Percentiles rank a stretch among this genome's conserved stretches.
Conservation (phyloP, 2,797 vertebrate species). For the Gephyroberyx darwinii region DNA sequence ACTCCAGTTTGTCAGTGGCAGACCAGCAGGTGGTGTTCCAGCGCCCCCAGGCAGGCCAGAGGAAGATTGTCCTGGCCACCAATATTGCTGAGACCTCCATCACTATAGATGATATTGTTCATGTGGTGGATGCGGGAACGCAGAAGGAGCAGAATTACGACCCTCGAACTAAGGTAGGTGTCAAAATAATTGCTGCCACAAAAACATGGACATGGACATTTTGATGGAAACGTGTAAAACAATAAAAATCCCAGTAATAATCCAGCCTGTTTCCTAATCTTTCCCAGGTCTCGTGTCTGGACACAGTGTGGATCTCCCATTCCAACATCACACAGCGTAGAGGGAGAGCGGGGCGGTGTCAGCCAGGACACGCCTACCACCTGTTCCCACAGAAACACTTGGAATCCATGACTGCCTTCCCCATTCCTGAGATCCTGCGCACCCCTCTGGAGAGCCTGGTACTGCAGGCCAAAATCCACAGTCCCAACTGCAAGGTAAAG, state of each 20-base stretch:
- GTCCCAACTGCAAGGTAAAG: conserved; percentile 89
- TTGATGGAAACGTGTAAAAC: not conserved
- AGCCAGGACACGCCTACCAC: conserved; percentile 93
- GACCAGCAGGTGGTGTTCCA: conserved; percentile 96
- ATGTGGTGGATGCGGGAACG: conserved; percentile 92
- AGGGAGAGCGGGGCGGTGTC: conserved; percentile 94
- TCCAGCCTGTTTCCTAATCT: not conserved
- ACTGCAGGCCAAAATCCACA: conserved; percentile 95
- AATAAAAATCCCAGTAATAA: not conserved
- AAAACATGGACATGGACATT: not conserved
- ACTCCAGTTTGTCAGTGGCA: conserved; percentile 94
- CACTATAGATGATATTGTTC: conserved; percentile 95
- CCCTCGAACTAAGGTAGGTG: conserved; percentile 88
- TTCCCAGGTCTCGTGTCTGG: conserved; percentile 91
- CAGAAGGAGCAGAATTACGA: conserved; percentile 97
- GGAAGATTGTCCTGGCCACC: conserved; percentile 94
- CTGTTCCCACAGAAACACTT: conserved; percentile 88
- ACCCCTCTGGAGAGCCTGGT: conserved; percentile 95
- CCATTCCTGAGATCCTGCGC: conserved; percentile 95
- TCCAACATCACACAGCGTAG: conserved; percentile 94
- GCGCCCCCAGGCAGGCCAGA: conserved; percentile 81
- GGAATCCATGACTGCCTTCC: conserved; percentile 87
- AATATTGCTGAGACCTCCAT: conserved; percentile 98
- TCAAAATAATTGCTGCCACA: not conserved
- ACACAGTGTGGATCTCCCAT: conserved; percentile 93